Evolutionary conservation across 35 echinoderm and acorn worm species (phyloP), one percentile per base, ranked within the genome.

Genomic region (Amphiura filiformis): DNA sequence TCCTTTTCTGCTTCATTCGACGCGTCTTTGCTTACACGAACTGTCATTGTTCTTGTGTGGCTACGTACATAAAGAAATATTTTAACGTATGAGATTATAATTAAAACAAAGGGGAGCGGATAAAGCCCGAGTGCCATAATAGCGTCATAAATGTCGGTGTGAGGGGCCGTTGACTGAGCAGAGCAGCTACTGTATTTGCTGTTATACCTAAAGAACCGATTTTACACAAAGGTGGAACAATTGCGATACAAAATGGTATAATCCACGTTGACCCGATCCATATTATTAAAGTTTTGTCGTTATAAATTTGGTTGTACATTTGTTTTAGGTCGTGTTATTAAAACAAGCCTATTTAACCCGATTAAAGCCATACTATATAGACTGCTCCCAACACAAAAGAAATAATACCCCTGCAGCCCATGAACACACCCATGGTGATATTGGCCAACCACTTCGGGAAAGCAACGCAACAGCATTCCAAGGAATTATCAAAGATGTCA

Each of bases 401-500:
- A 90, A 90, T 42, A 84, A 82, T 13, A 93, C 42, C 12, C 76
- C 94, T n/a, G 91, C 89, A 15, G 87, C 88, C 11, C 93, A 2
- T 9, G 83, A 87, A 57, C 94, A 97, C 0, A 91, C 80, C 41
- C 83, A 83, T 34, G 78, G 81, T 39, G 65, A 33, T 17, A 92
- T 76, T 0, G 91, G 91, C 90, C 90, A 93, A 2, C 86, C 87
- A 7, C 80, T 76, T 12, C 39, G 77, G 38, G 80, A 77, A 80
- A 91, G 75, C 5, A 97, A 56, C 4, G 95, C 95, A 11, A 97
- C 81, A 31, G 93, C 86, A 38, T 97, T 87, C 81, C 81, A 89
- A 12, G 91, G 91, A 1, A 97, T 84, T 0, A 86, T 82, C 31
- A 93, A 35, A 77, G 84, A 93, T 0, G 95, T 93, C 22, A 93